phyloP scores from a whole-genome alignment of 2,113 vertebrate species.

The Chaetura pelagica region DNA sequence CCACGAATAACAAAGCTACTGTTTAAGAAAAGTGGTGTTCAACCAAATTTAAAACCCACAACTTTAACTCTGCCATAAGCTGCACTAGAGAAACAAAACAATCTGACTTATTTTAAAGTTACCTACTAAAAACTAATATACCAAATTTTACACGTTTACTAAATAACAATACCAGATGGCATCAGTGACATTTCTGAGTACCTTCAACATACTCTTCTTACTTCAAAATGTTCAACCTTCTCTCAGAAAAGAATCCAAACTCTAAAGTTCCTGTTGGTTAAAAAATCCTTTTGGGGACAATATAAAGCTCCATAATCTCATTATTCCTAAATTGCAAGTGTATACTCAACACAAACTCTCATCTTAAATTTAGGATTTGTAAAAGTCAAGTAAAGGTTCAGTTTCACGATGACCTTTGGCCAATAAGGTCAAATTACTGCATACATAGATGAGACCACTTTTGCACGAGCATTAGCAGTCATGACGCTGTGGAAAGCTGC shows the following conservation, averaged over 20 bases:
- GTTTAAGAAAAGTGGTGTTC: not conserved
- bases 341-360: not conserved
- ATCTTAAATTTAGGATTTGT: conserved; percentile 3
- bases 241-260: not conserved
- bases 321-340: not conserved
- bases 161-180: not conserved
- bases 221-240: not conserved
- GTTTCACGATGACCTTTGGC: conserved; percentile 31
- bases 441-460: not conserved
- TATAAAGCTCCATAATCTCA: not conserved
- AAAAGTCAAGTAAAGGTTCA: not conserved
- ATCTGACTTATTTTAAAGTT: not conserved
- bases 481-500: not conserved
- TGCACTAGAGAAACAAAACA: not conserved
- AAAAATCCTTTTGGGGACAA: not conserved
- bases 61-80: not conserved
- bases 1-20: not conserved
- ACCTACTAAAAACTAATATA: not conserved
- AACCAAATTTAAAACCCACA: not conserved
- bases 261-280: not conserved
- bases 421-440: conserved; percentile 19
- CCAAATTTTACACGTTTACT: not conserved
- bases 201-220: not conserved
- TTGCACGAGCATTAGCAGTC: not conserved
- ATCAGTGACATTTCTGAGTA: not conserved